Evolutionary conservation across 2,113 vertebrate species (phyloP), one percentile per base, ranked within the genome.

Genomic region (Vulpes ferrilata): DNA sequence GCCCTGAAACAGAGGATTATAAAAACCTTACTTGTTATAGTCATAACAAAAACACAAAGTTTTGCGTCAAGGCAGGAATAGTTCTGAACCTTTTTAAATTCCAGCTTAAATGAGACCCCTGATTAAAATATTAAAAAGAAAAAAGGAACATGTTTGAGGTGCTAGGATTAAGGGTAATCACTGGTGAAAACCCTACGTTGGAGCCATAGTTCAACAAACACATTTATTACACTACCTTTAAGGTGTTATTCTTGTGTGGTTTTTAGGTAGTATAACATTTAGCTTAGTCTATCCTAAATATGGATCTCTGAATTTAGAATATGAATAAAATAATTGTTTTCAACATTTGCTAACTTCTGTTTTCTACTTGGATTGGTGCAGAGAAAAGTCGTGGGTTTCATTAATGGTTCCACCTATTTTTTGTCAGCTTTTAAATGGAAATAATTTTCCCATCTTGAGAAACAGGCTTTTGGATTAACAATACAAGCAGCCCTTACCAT

Each of bases 61-160:
- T 64, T 51, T 92, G 19, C 74, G 64, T 95, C 59, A 97, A 95
- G 51, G 25, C 85, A 94, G 43, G 25, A 85, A 84, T 57, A 67
- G 57, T 82, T 95, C 59, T 62, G 65, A 92, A 27, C 1, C 55
- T 92, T 86, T 88, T 19, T 13, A 95, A 96, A 82, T 79, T 95
- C 27, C 23, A 97, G 22, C 2, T 65, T 11, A 80, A 87, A 71
- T 60, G 27, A n/a, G 19, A 78, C 48, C 35, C 38, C 51, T 92
- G 69, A 95, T 88, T 94, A 91, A 96, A 97, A 95, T 90, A 86
- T 91, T 97, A 89, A 74, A 84, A 86, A 91, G 62, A 32, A 62
- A 93, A 95, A 86, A 65, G 60, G 62, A 79, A 81, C 25, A 32
- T n/a, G 23, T 76, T 87, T 67, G 74, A 92, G 32, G 55, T 57